A percentile compares a stretch with the other conserved stretches of the same genome.
phyloP scores from a whole-genome alignment of 1,140 invertebrate species.

The Lepidotrigona ventralis region DNA sequence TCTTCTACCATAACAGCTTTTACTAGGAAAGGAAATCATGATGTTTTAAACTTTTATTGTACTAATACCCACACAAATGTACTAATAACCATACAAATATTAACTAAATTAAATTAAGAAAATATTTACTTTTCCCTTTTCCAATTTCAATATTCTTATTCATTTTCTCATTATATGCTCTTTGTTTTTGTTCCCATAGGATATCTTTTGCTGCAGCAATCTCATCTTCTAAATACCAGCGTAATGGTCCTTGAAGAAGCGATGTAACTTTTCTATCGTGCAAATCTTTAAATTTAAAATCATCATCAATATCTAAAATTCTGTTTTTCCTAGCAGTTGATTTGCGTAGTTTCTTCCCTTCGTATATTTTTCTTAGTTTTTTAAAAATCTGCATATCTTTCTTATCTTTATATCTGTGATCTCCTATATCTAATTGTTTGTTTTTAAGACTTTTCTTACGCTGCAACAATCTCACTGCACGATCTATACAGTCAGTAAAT shows the following conservation, averaged over 20 bases:
- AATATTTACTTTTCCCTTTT: slow-evolving; percentile 49
- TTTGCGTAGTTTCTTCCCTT: neutral
- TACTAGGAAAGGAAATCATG: slow-evolving; percentile 4
- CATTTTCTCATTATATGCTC: slow-evolving; percentile 18
- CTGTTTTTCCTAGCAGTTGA: neutral
- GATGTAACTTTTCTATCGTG: neutral
- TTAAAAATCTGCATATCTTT: neutral
- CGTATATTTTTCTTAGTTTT: neutral
- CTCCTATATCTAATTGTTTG: neutral
- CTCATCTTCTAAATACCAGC: slow-evolving; percentile 60
- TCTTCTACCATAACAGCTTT: neutral
- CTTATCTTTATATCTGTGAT: slow-evolving; percentile 17
- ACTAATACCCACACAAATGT: neutral
- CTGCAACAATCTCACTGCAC: neutral
- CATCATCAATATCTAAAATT: neutral
- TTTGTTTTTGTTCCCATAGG: slow-evolving; percentile 38
- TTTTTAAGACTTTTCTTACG: neutral
- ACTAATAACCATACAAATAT: neutral
- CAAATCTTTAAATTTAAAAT: neutral
- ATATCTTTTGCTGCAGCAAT: slow-evolving; percentile 46
- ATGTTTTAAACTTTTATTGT: neutral
- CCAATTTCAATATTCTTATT: slow-evolving; percentile 33
- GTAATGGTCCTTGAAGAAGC: slow-evolving; percentile 3
- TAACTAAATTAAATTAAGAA: neutral
- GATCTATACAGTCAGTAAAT: slow-evolving; percentile 12